Conservation (phyloP, 2,797 vertebrate genomes). For the Gambusia yucatana region DNA sequence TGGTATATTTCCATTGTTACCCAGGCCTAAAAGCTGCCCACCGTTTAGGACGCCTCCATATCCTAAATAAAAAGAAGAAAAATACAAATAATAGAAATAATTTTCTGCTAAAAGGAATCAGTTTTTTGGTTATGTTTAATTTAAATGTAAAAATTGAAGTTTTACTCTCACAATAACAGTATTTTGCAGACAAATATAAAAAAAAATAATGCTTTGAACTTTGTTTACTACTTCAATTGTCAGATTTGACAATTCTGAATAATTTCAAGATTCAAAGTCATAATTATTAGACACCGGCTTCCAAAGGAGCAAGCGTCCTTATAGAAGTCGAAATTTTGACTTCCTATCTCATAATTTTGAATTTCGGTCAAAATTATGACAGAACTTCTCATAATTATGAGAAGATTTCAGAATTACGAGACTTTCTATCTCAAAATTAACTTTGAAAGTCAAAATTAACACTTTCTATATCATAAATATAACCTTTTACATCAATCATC, state of each 20-base stretch:
- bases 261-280: too few relatives aligned
- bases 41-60: conserved; percentile 44
- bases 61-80: conserved; percentile 42
- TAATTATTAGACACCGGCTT: too few relatives aligned
- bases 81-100: not conserved
- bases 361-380: too few relatives aligned
- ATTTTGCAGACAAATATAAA: conserved; percentile 17
- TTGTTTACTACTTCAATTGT: not conserved
- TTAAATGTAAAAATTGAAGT: not conserved
- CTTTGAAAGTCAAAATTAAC: too few relatives aligned
- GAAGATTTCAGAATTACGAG: too few relatives aligned
- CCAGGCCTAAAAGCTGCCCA: conserved; percentile 53
- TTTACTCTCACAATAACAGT: conserved; percentile 37
- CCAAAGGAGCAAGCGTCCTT: too few relatives aligned
- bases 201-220: not conserved
- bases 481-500: too few relatives aligned
- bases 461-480: too few relatives aligned
- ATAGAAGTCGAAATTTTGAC: too few relatives aligned
- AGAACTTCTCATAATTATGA: too few relatives aligned
- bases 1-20: conserved; percentile 46
- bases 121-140: not conserved
- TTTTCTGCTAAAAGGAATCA: not conserved
- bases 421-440: too few relatives aligned
- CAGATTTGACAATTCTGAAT: not conserved
- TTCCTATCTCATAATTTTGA: too few relatives aligned